Conservation (phyloP, 23 tunicate genomes). For the Diplosoma virens region DNA sequence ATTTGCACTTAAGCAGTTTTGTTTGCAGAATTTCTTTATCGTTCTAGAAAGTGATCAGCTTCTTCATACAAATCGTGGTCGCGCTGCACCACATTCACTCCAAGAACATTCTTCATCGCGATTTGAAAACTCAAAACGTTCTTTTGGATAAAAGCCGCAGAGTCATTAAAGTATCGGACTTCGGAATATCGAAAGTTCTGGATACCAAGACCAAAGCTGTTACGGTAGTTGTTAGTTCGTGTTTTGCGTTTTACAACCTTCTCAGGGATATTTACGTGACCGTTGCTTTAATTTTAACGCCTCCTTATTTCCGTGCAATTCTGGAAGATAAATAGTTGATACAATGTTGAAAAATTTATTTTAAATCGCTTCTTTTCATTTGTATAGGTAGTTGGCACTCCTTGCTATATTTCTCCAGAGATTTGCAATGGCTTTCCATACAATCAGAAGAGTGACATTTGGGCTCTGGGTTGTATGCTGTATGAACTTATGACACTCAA, state of each 20-base stretch:
- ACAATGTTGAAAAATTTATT: too few relatives aligned
- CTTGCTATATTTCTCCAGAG: constrained; percentile 97
- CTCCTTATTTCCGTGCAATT: too few relatives aligned
- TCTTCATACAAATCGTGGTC: constrained; percentile 77
- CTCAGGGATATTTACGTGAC: too few relatives aligned
- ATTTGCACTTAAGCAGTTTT: too few relatives aligned
- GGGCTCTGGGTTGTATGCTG: constrained; percentile 96
- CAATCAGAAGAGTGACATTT: constrained; percentile 96
- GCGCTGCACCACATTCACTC: constrained; percentile 92
- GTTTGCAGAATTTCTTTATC: background rate
- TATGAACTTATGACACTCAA: constrained; percentile 76
- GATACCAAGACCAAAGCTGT: constrained; percentile 91
- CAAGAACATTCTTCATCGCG: constrained; percentile 86
- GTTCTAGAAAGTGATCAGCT: constrained; percentile 54
- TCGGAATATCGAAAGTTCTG: constrained; percentile 95
- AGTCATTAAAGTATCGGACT: constrained; percentile 89
- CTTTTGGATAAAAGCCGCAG: constrained; percentile 77
- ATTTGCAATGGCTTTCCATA: constrained; percentile 77
- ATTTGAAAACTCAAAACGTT: constrained; percentile 89
- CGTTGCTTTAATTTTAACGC: too few relatives aligned
- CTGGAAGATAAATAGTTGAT: too few relatives aligned
- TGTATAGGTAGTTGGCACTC: constrained; percentile 93
- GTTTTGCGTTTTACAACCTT: too few relatives aligned
- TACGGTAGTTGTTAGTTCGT: constrained; percentile 69
- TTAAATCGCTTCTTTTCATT: too few relatives aligned